Evolutionary conservation across 2,797 vertebrate genomes (phyloP).

Genomic region (Liasis olivaceus): DNA sequence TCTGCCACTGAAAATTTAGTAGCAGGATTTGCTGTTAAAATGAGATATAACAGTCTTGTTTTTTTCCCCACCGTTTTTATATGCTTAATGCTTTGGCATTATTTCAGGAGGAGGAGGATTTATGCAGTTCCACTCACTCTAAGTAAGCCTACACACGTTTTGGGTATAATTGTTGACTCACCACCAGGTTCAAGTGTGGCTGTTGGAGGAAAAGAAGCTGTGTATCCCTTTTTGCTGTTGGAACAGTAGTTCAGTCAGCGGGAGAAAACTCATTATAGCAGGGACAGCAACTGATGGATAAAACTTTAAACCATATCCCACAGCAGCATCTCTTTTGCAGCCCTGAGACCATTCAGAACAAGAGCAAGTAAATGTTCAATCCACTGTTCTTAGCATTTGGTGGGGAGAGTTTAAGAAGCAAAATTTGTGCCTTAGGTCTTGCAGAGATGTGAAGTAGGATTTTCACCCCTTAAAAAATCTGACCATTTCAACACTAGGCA

Average conservation of each 20-base stretch:
- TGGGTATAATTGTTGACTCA: neutral
- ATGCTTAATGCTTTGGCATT: neutral
- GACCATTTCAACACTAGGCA: neutral
- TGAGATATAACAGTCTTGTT: neutral
- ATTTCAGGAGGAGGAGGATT: neutral
- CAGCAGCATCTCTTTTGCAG: neutral
- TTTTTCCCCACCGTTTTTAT: neutral
- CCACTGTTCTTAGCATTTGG: neutral
- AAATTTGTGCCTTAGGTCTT: neutral
- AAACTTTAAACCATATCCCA: neutral
- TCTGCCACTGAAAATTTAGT: neutral
- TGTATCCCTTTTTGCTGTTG: neutral
- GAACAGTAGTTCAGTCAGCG: neutral
- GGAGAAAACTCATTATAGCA: neutral
- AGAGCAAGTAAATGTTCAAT: neutral
- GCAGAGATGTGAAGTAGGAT: neutral
- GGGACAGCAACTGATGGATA: neutral
- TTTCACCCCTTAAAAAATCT: neutral
- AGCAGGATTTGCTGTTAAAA: neutral
- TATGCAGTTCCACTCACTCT: neutral
- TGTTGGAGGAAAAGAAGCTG: neutral
- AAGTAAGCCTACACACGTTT: neutral
- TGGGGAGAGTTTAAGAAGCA: neutral
- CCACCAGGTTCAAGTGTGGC: neutral
- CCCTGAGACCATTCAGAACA: neutral